Base-by-base conservation (phyloP, 1,140 invertebrate genomes). In the Bombus waltoni region DNA sequence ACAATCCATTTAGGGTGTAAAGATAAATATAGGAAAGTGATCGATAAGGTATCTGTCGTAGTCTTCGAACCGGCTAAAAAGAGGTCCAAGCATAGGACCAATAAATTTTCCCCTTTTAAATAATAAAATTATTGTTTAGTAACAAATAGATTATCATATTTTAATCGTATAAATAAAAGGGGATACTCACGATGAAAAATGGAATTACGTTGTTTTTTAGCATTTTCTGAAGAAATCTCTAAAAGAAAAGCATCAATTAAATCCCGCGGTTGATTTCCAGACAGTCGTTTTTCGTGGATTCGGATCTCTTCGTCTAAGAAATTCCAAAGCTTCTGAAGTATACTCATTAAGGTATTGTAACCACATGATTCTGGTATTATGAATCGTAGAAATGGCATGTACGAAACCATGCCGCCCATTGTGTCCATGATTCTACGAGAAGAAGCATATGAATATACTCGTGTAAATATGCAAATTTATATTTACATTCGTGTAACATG, bases 51-150 rank as follows among this genome's bases (percentile, higher is more conserved):
- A 87, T 97, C 97, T 72, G 95, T 96, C 0, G 97, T 97, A 0
- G 97, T 97, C 91, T 97, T 97, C 8, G 96, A 95, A 11, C 97
- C 97, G 77, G 97, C 97, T 92, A 97, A 95, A 57, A 98, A 96
- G 66, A 97, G 94, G 91, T 98, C 97, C 82, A 97, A 89, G 87
- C 97, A 97, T 3, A 97, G 91, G 0, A 97, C 95, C 77, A 97
- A 91, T 18, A 97, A 93, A 93, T 97, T 96, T 93, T 97, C 96
- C 66, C 96, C 96, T 96, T 91, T 86, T 92, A 94, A 83, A 89
- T 89, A 91, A 35, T 71, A 5, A 6, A 18, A 71, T 44, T 66
- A 22, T 13, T 85, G 2, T 3, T 13, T 15, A 25, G 11, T 5
- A 71, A 15, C 8, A 65, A n/a, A 28, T 0, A 1, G 13, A 10